These are phyloP conservation scores for Melikaiella ostensackeni DNA, from an alignment of 2,888 invertebrate genomes.

Conservation along the genomic window DNA sequence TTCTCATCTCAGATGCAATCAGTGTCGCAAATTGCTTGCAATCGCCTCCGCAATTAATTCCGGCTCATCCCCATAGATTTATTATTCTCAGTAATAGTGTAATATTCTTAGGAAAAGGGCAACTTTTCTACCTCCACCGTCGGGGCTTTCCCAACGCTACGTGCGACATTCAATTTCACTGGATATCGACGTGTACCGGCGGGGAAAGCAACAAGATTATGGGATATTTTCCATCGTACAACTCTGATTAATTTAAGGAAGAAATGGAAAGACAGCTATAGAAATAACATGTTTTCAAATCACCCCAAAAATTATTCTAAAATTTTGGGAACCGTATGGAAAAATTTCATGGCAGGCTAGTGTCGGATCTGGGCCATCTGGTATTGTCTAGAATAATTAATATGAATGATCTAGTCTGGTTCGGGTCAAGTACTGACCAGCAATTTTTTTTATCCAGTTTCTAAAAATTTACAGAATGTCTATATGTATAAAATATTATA, in stretches of 20 bases:
- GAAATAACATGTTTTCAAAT: not conserved
- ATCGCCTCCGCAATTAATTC: slow-evolving; percentile 73
- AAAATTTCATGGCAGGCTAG: too few relatives aligned
- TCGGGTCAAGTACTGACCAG: not conserved
- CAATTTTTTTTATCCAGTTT: too few relatives aligned
- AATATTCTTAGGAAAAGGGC: slow-evolving; percentile 53
- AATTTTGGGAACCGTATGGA: too few relatives aligned
- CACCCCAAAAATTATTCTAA: too few relatives aligned
- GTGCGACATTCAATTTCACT: not conserved
- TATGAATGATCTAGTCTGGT: too few relatives aligned
- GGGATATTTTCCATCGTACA: not conserved
- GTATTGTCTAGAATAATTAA: too few relatives aligned
- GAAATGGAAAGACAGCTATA: not conserved
- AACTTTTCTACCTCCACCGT: not conserved
- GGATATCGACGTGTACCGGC: not conserved
- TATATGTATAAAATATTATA: too few relatives aligned
- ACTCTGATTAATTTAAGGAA: not conserved
- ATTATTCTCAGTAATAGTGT: slow-evolving; percentile 64
- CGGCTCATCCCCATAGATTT: slow-evolving; percentile 68
- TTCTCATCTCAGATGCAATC: slow-evolving; percentile 69
- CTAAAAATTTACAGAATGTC: too few relatives aligned
- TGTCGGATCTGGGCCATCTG: too few relatives aligned
- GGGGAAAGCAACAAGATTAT: not conserved
- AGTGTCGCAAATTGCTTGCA: slow-evolving; percentile 74
- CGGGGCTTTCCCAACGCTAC: too few relatives aligned